Conservation (phyloP, 1,140 invertebrate genomes). For the Polypedilum vanderplanki region DNA sequence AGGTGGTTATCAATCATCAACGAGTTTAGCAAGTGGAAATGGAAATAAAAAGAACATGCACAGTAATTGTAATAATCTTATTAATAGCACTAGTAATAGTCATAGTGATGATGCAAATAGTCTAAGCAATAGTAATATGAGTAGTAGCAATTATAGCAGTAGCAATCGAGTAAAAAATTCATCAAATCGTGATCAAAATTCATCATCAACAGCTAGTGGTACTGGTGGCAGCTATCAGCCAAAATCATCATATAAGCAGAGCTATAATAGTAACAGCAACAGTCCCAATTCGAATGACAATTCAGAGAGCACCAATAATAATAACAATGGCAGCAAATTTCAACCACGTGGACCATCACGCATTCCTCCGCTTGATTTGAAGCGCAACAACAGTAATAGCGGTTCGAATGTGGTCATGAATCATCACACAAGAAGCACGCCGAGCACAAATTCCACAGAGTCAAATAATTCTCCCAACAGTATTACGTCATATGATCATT, state of each 20-base stretch:
- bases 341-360: slow-evolving; percentile 38
- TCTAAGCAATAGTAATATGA: background rate
- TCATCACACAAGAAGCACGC: slow-evolving; percentile 38
- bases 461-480: slow-evolving; percentile 44
- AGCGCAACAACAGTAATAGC: slow-evolving; percentile 31
- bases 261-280: slow-evolving; percentile 32
- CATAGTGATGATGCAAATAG: slow-evolving; percentile 25
- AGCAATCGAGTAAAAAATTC: slow-evolving; percentile 30
- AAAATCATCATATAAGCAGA: slow-evolving; percentile 36
- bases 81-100: slow-evolving; percentile 31
- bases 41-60: background rate
- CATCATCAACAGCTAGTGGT: slow-evolving; percentile 37
- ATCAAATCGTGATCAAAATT: slow-evolving; percentile 36
- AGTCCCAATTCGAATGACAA: slow-evolving; percentile 31
- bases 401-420: background rate
- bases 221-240: slow-evolving; percentile 39
- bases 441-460: slow-evolving; percentile 40
- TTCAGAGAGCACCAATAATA: slow-evolving; percentile 31
- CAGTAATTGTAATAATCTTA: slow-evolving; percentile 21
- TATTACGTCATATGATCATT: slow-evolving; percentile 36
- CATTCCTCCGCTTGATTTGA: slow-evolving; percentile 35
- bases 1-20: background rate
- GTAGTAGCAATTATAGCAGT: slow-evolving; percentile 30
- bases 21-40: background rate
- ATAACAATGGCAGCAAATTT: slow-evolving; percentile 35